A percentile compares a stretch with the other conserved stretches of the same genome.
Conservation (phyloP, 1,140 invertebrate genomes). For the Chrysomallon squamiferum region DNA sequence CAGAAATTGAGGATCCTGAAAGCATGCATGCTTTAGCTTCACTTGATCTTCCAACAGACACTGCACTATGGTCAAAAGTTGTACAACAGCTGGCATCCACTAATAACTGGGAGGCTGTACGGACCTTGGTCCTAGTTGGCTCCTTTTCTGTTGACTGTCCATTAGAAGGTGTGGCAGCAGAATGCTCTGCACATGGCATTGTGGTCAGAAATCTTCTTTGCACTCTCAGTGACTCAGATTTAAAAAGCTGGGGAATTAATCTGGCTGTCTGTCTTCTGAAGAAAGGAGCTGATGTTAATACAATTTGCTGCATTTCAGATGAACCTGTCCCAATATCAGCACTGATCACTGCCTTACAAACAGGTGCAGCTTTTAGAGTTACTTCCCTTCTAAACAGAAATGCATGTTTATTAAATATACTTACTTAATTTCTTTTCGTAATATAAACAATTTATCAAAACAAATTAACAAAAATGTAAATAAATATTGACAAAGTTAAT, state of each 20-base stretch:
- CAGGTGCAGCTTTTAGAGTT: neutral
- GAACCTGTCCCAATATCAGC: neutral
- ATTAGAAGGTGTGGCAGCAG: neutral
- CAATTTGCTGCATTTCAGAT: neutral
- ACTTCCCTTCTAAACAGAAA: too few species aligned
- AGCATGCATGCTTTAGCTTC: neutral
- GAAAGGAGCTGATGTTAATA: neutral
- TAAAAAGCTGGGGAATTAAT: slow-evolving; percentile 2
- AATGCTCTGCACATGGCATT: neutral
- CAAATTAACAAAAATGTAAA: too few species aligned
- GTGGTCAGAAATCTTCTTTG: neutral
- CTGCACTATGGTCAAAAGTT: neutral
- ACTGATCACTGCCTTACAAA: neutral
- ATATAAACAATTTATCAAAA: too few species aligned
- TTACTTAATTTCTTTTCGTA: too few species aligned
- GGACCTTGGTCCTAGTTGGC: neutral
- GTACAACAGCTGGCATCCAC: neutral
- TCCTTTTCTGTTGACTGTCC: neutral
- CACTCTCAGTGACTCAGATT: neutral
- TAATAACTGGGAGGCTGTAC: neutral
- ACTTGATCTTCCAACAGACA: neutral
- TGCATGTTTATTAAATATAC: too few species aligned
- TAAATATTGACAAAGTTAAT: too few species aligned
- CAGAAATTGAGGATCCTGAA: too few species aligned
- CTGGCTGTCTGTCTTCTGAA: slow-evolving; percentile 6